A percentile compares a stretch with the other conserved stretches of the same genome.
phyloP scores from a whole-genome alignment of 2,888 invertebrate species.

The Ormyrus pomaceus region DNA sequence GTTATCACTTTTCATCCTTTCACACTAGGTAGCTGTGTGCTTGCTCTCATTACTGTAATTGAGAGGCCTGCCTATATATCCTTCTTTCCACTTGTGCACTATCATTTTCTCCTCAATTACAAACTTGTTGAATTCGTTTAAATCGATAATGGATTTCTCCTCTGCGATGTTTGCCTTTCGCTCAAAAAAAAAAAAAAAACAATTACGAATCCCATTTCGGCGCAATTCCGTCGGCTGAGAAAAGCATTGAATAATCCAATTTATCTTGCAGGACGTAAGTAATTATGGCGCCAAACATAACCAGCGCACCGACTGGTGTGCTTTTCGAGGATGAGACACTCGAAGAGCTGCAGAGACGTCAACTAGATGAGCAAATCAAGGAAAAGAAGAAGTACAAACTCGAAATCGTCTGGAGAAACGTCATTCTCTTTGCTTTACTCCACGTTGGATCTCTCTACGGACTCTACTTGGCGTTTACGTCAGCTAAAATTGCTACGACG shows the following conservation, averaged over 20 bases:
- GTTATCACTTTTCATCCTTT: no score
- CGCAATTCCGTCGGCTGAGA: no score
- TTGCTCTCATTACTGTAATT: no score
- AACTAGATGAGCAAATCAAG: slow-evolving; percentile 42
- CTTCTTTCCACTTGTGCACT: neutral
- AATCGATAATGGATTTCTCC: no score
- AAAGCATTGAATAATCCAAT: neutral
- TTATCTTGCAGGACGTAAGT: slow-evolving; percentile 57
- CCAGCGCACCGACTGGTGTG: slow-evolving; percentile 73
- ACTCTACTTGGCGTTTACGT: slow-evolving; percentile 83
- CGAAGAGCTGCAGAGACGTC: slow-evolving; percentile 55
- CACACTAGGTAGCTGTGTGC: no score
- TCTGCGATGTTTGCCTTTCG: no score
- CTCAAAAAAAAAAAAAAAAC: no score
- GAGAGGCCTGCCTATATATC: no score
- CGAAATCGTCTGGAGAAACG: slow-evolving; percentile 88
- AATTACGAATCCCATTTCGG: no score
- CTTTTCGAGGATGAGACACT: slow-evolving; percentile 71
- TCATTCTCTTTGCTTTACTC: slow-evolving; percentile 85
- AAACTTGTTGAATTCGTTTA: neutral
- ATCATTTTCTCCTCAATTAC: neutral
- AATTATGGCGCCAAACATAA: slow-evolving; percentile 76
- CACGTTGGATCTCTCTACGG: slow-evolving; percentile 88
- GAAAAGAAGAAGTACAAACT: slow-evolving; percentile 56
- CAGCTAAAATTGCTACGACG: slow-evolving; percentile 85